A percentile compares a stretch with the other conserved stretches of the same genome.
Evolutionary conservation across 92 coral and sea anemone genomes (phyloP).

Genomic region (Chrysogorgia sp.): DNA sequence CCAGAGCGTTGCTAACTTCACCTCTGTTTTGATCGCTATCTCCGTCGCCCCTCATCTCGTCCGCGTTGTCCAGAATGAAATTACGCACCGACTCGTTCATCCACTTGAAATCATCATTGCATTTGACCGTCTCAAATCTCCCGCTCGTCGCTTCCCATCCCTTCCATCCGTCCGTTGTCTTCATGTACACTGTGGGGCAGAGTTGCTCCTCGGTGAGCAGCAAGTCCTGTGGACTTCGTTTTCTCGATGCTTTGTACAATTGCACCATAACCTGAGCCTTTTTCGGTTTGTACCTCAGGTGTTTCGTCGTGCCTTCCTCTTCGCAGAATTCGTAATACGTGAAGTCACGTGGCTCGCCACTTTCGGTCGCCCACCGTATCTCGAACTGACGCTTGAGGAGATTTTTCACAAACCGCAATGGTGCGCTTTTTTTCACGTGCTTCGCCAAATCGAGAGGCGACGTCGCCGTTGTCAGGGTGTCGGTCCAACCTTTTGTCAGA

Average conservation of each 20-base stretch:
- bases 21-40: constrained; percentile 10
- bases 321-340: constrained; percentile 26
- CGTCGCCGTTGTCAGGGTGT: background rate
- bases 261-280: constrained; percentile 19
- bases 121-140: constrained; percentile 1
- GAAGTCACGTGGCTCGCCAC: background rate
- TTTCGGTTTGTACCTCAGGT: constrained; percentile 16
- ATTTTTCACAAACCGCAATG: constrained; percentile 14
- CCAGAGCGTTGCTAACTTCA: background rate
- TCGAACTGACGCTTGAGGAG: constrained; percentile 13
- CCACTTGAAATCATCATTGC: constrained; percentile 20
- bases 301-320: constrained; percentile 13
- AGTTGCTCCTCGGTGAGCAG: constrained; percentile 16
- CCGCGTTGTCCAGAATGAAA: constrained; percentile 21
- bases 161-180: constrained; percentile 7
- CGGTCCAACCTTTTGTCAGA: constrained; percentile 6
- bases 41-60: constrained; percentile 17
- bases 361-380: constrained; percentile 11
- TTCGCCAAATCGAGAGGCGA: constrained; percentile 27
- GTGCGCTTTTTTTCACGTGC: constrained; percentile 19
- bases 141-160: constrained; percentile 15
- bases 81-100: constrained; percentile 17
- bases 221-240: constrained; percentile 9
- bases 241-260: constrained; percentile 1
- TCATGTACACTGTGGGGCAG: constrained; percentile 8